Evolutionary conservation across 2,888 invertebrate species (phyloP).

Genomic region (Conops quadrifasciatus): DNA sequence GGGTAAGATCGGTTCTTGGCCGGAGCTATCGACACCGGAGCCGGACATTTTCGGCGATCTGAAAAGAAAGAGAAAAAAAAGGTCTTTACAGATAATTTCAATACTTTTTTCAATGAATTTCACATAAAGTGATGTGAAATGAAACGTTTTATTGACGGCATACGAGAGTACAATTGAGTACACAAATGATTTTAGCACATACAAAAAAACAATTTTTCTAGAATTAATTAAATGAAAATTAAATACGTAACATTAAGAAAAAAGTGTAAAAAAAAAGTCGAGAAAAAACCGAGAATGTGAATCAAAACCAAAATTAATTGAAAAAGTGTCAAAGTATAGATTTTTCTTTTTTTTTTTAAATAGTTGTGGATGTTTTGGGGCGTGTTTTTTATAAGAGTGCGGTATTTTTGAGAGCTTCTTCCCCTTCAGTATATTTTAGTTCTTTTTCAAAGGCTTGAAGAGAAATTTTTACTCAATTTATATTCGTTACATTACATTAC

Average conservation of each 20-base stretch:
- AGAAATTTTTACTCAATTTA: neutral
- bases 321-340: slow-evolving; percentile 7
- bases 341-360: too few relatives aligned
- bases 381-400: neutral
- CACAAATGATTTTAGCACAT: slow-evolving; percentile 28
- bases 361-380: slow-evolving; percentile 25
- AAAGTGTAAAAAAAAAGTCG: slow-evolving; percentile 10
- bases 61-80: slow-evolving; percentile 26
- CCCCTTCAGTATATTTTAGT: neutral
- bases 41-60: slow-evolving; percentile 60
- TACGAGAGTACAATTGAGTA: slow-evolving; percentile 9
- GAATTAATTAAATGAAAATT: slow-evolving; percentile 7
- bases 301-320: slow-evolving; percentile 11
- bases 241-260: slow-evolving; percentile 3
- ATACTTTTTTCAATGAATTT: neutral
- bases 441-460: neutral
- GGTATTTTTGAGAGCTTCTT: neutral
- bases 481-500: neutral
- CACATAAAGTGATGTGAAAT: slow-evolving; percentile 5
- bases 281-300: neutral
- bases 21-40: slow-evolving; percentile 67
- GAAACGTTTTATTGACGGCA: too few relatives aligned
- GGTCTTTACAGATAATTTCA: neutral
- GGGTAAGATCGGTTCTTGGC: slow-evolving; percentile 89
- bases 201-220: slow-evolving; percentile 24